Evolutionary conservation across 35 echinoderm and acorn worm species (phyloP).

Genomic region (Apostichopus parvimensis): DNA sequence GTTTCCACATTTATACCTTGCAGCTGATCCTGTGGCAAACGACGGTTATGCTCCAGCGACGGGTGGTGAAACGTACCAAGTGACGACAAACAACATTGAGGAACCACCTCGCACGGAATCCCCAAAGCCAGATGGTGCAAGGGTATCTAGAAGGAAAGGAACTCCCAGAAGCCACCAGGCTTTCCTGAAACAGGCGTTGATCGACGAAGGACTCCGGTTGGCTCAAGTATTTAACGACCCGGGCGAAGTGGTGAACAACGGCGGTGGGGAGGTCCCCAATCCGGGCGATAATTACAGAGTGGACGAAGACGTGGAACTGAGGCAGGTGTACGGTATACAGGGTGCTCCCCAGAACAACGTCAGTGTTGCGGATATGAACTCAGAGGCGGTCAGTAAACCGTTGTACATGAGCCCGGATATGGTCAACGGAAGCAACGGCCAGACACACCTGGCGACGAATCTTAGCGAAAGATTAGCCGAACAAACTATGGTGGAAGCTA

Average conservation of each 20-base stretch:
- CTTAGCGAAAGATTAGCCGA: neutral
- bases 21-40: neutral
- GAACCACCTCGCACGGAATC: conserved; percentile 14
- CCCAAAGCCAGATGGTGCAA: conserved; percentile 24
- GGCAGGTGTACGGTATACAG: conserved; percentile 7
- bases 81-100: neutral
- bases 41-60: neutral
- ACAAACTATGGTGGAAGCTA: neutral
- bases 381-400: neutral
- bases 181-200: conserved; percentile 78
- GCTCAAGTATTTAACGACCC: conserved; percentile 63
- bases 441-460: neutral
- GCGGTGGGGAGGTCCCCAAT: neutral
- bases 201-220: conserved; percentile 82
- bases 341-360: neutral
- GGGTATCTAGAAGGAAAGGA: conserved; percentile 51
- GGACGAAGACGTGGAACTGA: conserved; percentile 14
- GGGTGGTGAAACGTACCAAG: neutral
- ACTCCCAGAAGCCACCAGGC: conserved; percentile 56
- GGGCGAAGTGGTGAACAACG: neutral
- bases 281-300: neutral
- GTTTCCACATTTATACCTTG: neutral
- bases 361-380: neutral
- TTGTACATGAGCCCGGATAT: neutral
- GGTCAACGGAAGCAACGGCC: neutral